Conservation (phyloP, 2,888 invertebrate genomes). For the Thyatira batis region DNA sequence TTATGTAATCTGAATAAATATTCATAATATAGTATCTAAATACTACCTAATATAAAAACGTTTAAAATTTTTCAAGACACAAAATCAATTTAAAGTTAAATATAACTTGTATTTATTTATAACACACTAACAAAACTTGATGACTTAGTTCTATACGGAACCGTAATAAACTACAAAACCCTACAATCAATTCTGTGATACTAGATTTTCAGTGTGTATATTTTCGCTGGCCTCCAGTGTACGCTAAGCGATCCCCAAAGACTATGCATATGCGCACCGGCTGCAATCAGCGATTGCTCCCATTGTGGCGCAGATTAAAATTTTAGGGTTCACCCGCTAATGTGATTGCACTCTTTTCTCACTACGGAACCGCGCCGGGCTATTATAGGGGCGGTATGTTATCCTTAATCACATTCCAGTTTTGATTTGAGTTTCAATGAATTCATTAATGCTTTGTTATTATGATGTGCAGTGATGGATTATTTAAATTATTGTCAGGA, state of each 20-base stretch:
- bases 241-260: slow-evolving; percentile 80
- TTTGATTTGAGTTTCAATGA: slow-evolving; percentile 35
- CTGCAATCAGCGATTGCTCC: slow-evolving; percentile 78
- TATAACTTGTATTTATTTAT: too few species aligned
- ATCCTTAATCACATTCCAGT: slow-evolving; percentile 70
- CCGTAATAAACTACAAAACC: too few species aligned
- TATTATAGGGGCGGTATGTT: slow-evolving; percentile 72
- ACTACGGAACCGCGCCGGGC: slow-evolving; percentile 57
- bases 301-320: slow-evolving; percentile 80
- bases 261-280: slow-evolving; percentile 78
- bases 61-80: too few species aligned
- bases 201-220: not conserved
- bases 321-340: slow-evolving; percentile 81
- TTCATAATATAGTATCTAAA: too few species aligned
- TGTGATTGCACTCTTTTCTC: slow-evolving; percentile 78
- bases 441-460: slow-evolving; percentile 24
- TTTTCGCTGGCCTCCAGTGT: slow-evolving; percentile 43
- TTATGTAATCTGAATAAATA: too few species aligned
- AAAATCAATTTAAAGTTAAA: too few species aligned
- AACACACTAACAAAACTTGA: too few species aligned
- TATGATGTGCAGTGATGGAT: slow-evolving; percentile 30
- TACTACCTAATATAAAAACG: too few species aligned
- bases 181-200: too few species aligned
- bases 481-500: not conserved
- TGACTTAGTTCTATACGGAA: too few species aligned